Base-by-base conservation (phyloP, 2,797 vertebrate genomes). In the Amazonetta brasiliensis region DNA sequence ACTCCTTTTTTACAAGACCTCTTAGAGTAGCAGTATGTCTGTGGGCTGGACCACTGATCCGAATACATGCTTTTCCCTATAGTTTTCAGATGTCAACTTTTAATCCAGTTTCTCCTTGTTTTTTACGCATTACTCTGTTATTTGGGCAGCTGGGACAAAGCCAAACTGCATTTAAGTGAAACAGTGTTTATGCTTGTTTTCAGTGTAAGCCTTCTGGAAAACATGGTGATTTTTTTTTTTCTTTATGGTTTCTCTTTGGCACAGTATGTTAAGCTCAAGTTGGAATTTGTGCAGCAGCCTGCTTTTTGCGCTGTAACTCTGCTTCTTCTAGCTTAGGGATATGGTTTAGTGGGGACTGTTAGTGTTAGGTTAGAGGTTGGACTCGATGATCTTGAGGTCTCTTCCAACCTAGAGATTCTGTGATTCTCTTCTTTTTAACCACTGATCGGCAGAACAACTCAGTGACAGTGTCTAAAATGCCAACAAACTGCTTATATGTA, bases 21-120 rank as follows among this genome's bases (percentile, higher is more conserved):
- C 71, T 94, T 74, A 77, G 58, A 58, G 44, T 43, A 33, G 56
- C 68, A 64, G 14, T 19, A 3, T 46, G 15, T 50, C 75, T 7
- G 0, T 50, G 2, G 71, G 43, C 52, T 9, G 6, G 41, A 12
- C 18, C 4, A 4, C 13, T 85, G 72, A 66, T 80, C 54, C 69
- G 35, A 46, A 30, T 62, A 28, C 33, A 17, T 80, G 43, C 50
- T 90, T 92, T 93, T n/a, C 30, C 33, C 56, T 78, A 0, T 28
- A 39, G 66, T 74, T 92, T 94, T 92, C 93, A 92, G 48, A 87
- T 89, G 72, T 48, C 77, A 60, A 7, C 41, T 96, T 95, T 64
- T 66, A 82, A 84, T 94, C 58, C 75, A 81, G 43, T 80, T 96
- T 88, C 43, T 94, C 22, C 68, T 89, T 23, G 50, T 54, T 87